phyloP scores from a whole-genome alignment of 1,140 invertebrate species.

The Drosophila leontia region DNA sequence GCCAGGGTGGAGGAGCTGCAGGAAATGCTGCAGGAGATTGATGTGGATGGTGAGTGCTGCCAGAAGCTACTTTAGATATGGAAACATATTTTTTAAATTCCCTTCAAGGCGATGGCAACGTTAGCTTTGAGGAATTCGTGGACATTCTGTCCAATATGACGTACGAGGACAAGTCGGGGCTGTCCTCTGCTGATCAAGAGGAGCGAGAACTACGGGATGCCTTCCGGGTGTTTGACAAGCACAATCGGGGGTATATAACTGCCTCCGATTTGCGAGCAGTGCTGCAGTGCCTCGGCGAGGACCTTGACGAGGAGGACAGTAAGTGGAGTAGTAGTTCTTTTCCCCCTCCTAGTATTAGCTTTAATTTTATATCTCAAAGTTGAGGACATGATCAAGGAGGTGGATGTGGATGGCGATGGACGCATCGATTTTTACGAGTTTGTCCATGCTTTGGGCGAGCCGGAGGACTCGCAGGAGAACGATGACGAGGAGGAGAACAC shows the following conservation, averaged over 20 bases:
- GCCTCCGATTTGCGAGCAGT: slow-evolving; percentile 93
- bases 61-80: not conserved
- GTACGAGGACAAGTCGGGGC: slow-evolving; percentile 87
- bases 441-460: slow-evolving; percentile 92
- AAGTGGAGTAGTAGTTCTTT: slow-evolving; percentile 33
- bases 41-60: slow-evolving; percentile 89
- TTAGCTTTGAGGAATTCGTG: slow-evolving; percentile 96
- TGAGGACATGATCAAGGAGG: slow-evolving; percentile 97
- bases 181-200: slow-evolving; percentile 89
- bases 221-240: slow-evolving; percentile 95
- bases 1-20: slow-evolving; percentile 92
- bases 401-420: slow-evolving; percentile 95
- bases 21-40: slow-evolving; percentile 95
- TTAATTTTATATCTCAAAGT: slow-evolving; percentile 86
- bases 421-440: slow-evolving; percentile 96
- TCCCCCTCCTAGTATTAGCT: not conserved
- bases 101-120: slow-evolving; percentile 92
- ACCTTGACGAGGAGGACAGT: slow-evolving; percentile 95
- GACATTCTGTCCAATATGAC: slow-evolving; percentile 94
- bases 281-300: slow-evolving; percentile 93
- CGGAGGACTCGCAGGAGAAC: slow-evolving; percentile 92
- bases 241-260: slow-evolving; percentile 94
- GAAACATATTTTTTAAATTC: not conserved
- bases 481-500: slow-evolving; percentile 90
- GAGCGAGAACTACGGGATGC: slow-evolving; percentile 94